Evolutionary conservation across 2,797 vertebrate genomes (phyloP).

Genomic region (Anableps anableps): DNA sequence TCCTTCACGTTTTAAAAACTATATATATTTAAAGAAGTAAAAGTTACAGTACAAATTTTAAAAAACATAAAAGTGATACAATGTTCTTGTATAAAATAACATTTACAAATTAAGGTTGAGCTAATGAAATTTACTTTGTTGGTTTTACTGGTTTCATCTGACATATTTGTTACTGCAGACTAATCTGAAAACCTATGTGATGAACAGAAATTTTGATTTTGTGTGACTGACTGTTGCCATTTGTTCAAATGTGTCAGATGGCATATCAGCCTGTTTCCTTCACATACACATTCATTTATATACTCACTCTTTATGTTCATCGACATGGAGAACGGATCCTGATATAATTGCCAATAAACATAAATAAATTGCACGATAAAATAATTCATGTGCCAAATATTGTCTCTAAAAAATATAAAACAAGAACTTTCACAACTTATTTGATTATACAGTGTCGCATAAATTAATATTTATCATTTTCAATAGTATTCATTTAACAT

Average conservation of each 20-base stretch:
- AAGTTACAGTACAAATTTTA: background rate
- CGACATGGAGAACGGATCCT: too few species aligned
- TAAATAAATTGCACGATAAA: too few species aligned
- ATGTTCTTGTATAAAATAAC: background rate
- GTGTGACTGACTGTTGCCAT: background rate
- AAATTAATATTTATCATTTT: too few species aligned
- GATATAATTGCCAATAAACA: too few species aligned
- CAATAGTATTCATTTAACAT: too few species aligned
- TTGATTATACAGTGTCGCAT: too few species aligned
- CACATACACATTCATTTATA: background rate
- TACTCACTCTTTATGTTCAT: background rate
- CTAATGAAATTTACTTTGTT: background rate
- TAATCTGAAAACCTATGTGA: background rate
- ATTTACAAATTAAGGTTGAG: background rate
- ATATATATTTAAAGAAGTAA: background rate
- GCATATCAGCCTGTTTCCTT: background rate
- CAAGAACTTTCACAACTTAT: too few species aligned
- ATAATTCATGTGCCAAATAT: too few species aligned
- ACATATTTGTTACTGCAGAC: too few species aligned
- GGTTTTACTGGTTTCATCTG: background rate
- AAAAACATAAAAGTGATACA: background rate
- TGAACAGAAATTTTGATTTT: background rate
- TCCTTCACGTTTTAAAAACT: background rate
- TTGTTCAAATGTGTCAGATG: background rate
- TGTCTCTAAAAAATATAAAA: too few species aligned